phyloP scores from a whole-genome alignment of 2,113 vertebrate species.

The Tupaia chinensis region DNA sequence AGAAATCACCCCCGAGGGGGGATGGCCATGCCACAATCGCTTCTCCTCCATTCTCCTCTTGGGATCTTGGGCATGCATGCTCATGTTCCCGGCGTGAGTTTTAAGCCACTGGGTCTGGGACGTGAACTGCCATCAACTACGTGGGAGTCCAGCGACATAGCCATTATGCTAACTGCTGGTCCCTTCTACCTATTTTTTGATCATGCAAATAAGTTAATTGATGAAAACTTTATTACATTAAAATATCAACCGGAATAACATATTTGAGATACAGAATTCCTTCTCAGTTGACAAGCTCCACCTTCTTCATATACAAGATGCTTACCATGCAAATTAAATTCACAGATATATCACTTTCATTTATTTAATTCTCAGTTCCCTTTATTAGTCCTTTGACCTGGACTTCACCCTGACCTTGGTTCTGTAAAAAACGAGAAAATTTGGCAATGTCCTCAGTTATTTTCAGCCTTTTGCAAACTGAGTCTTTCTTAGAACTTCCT shows the following conservation, averaged over 20 bases:
- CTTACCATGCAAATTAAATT: background rate
- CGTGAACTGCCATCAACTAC: too few species aligned
- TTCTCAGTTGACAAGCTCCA: background rate
- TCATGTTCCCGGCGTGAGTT: too few species aligned
- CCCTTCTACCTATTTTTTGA: background rate
- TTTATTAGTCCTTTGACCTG: slow-evolving; percentile 3
- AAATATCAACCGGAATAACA: background rate
- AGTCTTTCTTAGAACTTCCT: slow-evolving; percentile 49
- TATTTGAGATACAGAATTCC: background rate
- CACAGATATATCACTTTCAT: background rate
- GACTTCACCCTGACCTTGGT: slow-evolving; percentile 19
- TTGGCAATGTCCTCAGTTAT: background rate
- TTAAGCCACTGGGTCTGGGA: too few species aligned
- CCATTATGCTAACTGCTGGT: too few species aligned
- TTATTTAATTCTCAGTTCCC: background rate
- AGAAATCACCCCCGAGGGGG: too few species aligned
- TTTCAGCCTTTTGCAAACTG: slow-evolving; percentile 50
- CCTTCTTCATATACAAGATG: background rate
- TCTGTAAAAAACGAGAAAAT: slow-evolving; percentile 20
- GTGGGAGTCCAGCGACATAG: too few species aligned
- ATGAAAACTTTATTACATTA: background rate
- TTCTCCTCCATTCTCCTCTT: too few species aligned
- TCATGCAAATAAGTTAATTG: background rate
- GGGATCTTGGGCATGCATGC: too few species aligned
- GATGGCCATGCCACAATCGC: too few species aligned